Conservation (phyloP, 2,888 invertebrate species). For the Oxystoma pomonae region DNA sequence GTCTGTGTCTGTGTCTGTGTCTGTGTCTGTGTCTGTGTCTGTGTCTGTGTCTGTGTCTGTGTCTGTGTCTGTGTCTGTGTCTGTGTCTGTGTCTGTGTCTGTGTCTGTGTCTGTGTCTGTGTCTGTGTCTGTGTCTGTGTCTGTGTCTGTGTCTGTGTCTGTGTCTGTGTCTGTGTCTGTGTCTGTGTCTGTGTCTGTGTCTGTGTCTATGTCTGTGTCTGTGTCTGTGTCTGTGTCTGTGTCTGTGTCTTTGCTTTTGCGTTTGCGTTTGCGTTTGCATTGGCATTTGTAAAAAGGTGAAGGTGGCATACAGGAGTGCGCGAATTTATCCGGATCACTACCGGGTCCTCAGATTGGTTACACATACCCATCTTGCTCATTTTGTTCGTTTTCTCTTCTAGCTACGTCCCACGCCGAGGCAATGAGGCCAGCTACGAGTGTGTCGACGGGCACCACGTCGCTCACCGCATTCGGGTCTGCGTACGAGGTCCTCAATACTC, state of each 20-base stretch:
- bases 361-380: neutral
- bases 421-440: constrained; percentile 58
- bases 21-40: constrained; percentile 12
- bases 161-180: neutral
- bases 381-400: constrained; percentile 2
- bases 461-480: constrained; percentile 50
- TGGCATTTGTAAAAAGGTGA: neutral
- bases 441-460: constrained; percentile 65
- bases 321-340: too few relatives aligned
- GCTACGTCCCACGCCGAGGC: constrained; percentile 54
- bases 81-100: constrained; percentile 10
- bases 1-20: constrained; percentile 12
- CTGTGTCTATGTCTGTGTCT: neutral
- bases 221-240: neutral
- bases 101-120: constrained; percentile 10
- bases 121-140: constrained; percentile 11
- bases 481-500: constrained; percentile 56
- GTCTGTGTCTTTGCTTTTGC: neutral
- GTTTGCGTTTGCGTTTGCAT: neutral
- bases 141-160: constrained; percentile 6
- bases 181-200: neutral
- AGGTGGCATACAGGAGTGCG: neutral
- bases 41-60: constrained; percentile 12
- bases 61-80: constrained; percentile 11
- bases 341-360: too few relatives aligned